Evolutionary conservation across 2,113 vertebrate species (phyloP).

Genomic region (Cepphus grylle): DNA sequence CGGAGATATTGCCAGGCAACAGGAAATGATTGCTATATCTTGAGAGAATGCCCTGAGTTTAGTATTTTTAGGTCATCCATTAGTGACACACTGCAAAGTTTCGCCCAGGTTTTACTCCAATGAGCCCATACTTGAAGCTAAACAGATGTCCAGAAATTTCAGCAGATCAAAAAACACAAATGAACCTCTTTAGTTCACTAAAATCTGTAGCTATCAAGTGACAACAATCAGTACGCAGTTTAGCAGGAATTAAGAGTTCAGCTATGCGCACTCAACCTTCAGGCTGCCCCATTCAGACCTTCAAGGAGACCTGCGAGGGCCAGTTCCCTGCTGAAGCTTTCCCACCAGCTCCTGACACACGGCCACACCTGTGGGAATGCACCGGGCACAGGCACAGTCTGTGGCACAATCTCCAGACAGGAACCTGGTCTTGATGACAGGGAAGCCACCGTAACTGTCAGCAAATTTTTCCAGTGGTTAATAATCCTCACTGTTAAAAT

Average conservation of each 20-base stretch:
- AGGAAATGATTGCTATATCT: slow-evolving; percentile 6
- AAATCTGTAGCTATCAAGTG: not conserved
- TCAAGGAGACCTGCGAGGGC: not conserved
- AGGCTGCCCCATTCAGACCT: not conserved
- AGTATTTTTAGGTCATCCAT: not conserved
- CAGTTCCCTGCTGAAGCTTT: not conserved
- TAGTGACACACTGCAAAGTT: slow-evolving; percentile 6
- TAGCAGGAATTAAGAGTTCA: not conserved
- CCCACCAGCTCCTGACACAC: not conserved
- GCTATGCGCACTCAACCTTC: not conserved
- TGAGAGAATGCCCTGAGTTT: slow-evolving; percentile 16
- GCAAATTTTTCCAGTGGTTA: not conserved
- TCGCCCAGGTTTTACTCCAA: not conserved
- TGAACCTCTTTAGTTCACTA: not conserved
- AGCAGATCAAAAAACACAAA: not conserved
- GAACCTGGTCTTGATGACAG: not conserved
- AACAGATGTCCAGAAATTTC: not conserved
- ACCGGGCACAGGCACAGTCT: fast-evolving
- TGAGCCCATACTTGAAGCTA: not conserved
- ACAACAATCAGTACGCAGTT: not conserved
- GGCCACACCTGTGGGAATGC: fast-evolving
- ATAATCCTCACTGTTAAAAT: not conserved
- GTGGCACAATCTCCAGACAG: not conserved
- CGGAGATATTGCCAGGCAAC: slow-evolving; percentile 42
- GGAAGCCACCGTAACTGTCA: not conserved